Percentiles rank a stretch among this genome's conserved stretches.
These are phyloP conservation scores for Crocuta crocuta DNA, from an alignment of 2,113 vertebrate genomes.

Conservation along the genomic window DNA sequence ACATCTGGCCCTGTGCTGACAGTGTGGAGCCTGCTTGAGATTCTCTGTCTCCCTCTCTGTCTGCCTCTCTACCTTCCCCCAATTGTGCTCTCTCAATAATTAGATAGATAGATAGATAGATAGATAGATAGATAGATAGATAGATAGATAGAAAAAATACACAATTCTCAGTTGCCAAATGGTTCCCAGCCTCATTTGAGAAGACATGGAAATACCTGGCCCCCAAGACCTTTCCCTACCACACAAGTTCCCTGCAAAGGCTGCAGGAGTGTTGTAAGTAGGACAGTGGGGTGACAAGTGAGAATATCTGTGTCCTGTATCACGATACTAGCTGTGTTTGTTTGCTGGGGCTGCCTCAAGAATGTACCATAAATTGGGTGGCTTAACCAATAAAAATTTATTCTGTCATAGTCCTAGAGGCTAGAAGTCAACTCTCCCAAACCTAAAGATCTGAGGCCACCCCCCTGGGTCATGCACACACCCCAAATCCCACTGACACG, in stretches of 20 bases:
- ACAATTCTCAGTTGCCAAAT: neutral
- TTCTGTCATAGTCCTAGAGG: neutral
- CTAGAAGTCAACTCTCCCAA: neutral
- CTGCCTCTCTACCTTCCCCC: too few relatives aligned
- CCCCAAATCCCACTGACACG: neutral
- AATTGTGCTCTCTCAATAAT: too few relatives aligned
- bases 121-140: too few relatives aligned
- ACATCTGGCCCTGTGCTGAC: too few relatives aligned
- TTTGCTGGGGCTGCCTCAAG: neutral
- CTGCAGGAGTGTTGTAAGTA: neutral
- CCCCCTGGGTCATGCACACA: too few relatives aligned
- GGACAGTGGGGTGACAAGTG: neutral
- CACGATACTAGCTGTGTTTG: neutral
- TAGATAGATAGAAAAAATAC: neutral
- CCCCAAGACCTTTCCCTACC: neutral
- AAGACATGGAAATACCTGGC: neutral
- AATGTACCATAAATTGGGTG: neutral
- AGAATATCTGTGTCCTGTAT: neutral
- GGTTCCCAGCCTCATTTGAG: neutral
- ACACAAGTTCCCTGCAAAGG: neutral
- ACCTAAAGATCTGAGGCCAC: neutral
- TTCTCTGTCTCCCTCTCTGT: too few relatives aligned
- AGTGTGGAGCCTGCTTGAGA: too few relatives aligned
- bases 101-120: too few relatives aligned
- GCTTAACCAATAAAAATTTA: neutral